Percentiles rank a stretch among this genome's conserved stretches.
These are phyloP conservation scores for Meandrusa payeni DNA, from an alignment of 2,888 invertebrate genomes.

Conservation along the genomic window DNA sequence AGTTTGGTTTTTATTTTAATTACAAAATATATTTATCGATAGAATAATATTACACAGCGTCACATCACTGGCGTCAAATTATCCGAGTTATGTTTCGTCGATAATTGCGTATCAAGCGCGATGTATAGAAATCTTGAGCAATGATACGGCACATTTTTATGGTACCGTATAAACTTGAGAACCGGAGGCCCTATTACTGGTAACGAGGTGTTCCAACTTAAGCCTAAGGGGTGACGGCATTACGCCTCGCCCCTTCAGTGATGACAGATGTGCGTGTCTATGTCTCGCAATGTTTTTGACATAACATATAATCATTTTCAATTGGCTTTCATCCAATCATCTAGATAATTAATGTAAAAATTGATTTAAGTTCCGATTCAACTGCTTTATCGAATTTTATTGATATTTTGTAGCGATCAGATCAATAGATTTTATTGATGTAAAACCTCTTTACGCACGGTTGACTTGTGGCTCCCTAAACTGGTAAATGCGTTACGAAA, in stretches of 20 bases:
- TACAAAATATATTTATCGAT: slow-evolving; percentile 2
- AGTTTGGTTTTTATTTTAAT: not conserved
- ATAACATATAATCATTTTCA: too few relatives aligned
- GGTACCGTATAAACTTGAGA: slow-evolving; percentile 6
- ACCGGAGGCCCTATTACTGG: slow-evolving; percentile 5
- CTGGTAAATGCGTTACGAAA: too few relatives aligned
- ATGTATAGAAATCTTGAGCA: slow-evolving; percentile 20
- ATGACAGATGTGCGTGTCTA: not conserved
- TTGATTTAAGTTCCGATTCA: too few relatives aligned
- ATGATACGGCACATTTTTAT: slow-evolving; percentile 21
- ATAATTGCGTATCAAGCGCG: slow-evolving; percentile 17
- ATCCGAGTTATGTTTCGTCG: slow-evolving; percentile 19
- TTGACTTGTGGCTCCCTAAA: too few relatives aligned
- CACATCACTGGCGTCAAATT: slow-evolving; percentile 18
- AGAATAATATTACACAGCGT: not conserved
- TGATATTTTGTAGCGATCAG: too few relatives aligned
- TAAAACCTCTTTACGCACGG: too few relatives aligned
- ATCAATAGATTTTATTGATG: too few relatives aligned
- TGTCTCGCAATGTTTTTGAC: too few relatives aligned
- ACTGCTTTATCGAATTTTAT: too few relatives aligned
- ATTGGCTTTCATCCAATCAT: too few relatives aligned
- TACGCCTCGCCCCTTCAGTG: not conserved
- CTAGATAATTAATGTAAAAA: too few relatives aligned
- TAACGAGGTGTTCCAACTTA: slow-evolving; percentile 3
- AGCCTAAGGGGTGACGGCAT: slow-evolving; percentile 2